phyloP scores from a whole-genome alignment of 2,113 vertebrate genomes.

The Callaeas wilsoni region DNA sequence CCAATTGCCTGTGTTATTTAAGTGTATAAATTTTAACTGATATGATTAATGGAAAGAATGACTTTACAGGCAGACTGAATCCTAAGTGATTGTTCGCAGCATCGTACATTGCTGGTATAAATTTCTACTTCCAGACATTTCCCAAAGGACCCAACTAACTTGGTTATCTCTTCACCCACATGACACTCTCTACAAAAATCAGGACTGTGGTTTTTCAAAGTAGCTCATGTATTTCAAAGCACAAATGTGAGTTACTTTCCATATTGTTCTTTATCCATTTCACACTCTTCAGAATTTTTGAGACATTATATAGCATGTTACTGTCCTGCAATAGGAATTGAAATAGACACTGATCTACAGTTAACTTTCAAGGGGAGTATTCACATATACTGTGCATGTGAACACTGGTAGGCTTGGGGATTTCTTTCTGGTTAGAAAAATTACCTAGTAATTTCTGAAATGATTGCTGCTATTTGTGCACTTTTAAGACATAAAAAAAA shows the following conservation, averaged over 20 bases:
- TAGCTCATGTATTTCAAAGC: neutral
- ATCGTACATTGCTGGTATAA: neutral
- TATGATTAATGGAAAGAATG: neutral
- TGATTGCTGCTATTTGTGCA: neutral
- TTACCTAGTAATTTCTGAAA: neutral
- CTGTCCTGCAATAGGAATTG: neutral
- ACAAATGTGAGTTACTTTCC: neutral
- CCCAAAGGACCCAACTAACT: neutral
- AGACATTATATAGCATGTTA: neutral
- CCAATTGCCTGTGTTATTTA: fast-evolving
- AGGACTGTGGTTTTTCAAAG: neutral
- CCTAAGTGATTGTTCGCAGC: neutral
- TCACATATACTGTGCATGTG: neutral
- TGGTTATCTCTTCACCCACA: neutral
- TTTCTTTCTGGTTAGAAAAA: neutral
- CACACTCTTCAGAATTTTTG: neutral
- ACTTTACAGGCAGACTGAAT: neutral
- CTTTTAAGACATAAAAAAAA: neutral
- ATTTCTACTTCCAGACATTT: neutral
- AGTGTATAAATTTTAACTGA: neutral
- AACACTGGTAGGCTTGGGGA: neutral
- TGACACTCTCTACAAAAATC: neutral
- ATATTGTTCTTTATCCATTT: neutral
- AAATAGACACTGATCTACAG: neutral
- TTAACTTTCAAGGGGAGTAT: neutral